Percentiles rank a stretch among this genome's conserved stretches.
These are phyloP conservation scores for Malurus cyaneus DNA, from an alignment of 2,113 vertebrate genomes.

Conservation along the genomic window DNA sequence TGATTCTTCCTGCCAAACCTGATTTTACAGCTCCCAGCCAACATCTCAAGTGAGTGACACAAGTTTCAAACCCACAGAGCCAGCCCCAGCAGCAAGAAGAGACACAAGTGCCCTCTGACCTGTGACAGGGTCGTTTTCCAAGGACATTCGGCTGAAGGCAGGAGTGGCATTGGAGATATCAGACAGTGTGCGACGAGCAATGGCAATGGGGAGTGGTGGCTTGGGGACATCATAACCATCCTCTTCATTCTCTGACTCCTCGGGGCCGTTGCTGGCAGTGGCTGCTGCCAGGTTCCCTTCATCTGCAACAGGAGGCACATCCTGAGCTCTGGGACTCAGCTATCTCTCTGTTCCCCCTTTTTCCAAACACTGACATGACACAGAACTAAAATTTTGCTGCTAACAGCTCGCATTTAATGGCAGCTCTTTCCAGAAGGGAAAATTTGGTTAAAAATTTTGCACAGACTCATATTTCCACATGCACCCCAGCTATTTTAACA, in stretches of 20 bases:
- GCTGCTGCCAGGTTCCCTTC: constrained; percentile 61
- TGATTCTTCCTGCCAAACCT: background rate
- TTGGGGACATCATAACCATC: constrained; percentile 89
- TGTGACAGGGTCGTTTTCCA: constrained; percentile 77
- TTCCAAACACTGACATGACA: background rate
- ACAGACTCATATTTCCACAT: background rate
- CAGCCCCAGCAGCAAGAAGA: accelerated
- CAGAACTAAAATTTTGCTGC: background rate
- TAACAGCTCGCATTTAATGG: background rate
- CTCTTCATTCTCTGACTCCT: constrained; percentile 81
- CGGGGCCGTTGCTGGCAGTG: constrained; percentile 73
- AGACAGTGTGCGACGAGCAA: constrained; percentile 84
- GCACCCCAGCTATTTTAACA: background rate
- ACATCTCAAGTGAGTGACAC: accelerated
- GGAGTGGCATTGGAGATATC: constrained; percentile 84
- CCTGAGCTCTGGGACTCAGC: background rate
- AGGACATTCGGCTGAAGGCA: constrained; percentile 80
- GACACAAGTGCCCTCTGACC: background rate
- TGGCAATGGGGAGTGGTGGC: constrained; percentile 71
- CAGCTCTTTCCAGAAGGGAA: background rate
- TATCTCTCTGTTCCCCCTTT: background rate
- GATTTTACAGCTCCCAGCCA: background rate
- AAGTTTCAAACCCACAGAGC: accelerated
- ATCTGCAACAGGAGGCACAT: constrained; percentile 7
- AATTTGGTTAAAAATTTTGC: background rate